Percentiles rank a stretch among this genome's conserved stretches.
Conservation (phyloP, 1,140 invertebrate species). For the Apis florea region DNA sequence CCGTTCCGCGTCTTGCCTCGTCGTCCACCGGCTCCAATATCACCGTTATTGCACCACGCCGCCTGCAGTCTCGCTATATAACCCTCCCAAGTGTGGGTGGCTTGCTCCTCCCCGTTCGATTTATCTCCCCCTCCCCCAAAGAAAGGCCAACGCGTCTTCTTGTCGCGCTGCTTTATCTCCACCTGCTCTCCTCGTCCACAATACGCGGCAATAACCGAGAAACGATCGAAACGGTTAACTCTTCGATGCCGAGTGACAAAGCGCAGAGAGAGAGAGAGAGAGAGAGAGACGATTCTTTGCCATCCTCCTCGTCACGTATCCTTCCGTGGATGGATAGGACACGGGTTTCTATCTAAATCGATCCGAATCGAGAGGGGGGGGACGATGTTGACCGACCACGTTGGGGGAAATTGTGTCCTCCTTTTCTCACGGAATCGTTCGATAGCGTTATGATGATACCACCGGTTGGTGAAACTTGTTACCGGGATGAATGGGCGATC, state of each 20-base stretch:
- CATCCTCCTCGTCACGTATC: background rate
- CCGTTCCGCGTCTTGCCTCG: background rate
- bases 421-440: background rate
- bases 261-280: background rate
- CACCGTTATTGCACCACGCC: constrained; percentile 65
- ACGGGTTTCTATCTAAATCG: constrained; percentile 15
- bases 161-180: constrained; percentile 59
- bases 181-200: constrained; percentile 63
- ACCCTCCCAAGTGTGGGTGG: constrained; percentile 51
- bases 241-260: constrained; percentile 60
- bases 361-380: too few relatives aligned
- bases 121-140: constrained; percentile 55
- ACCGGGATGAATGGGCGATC: constrained; percentile 3
- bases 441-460: constrained; percentile 17
- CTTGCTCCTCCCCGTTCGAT: constrained; percentile 58
- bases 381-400: too few relatives aligned
- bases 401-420: background rate
- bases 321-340: too few relatives aligned
- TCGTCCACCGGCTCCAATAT: constrained; percentile 57
- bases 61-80: constrained; percentile 60
- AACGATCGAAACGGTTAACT: constrained; percentile 67
- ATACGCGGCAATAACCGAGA: constrained; percentile 64
- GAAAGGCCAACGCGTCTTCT: background rate
- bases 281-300: constrained; percentile 51
- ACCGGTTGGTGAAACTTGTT: constrained; percentile 3